Percentiles rank a stretch among this genome's conserved stretches.
Conservation (phyloP, 2,797 vertebrate species). For the Acrocephalus scirpaceus region DNA sequence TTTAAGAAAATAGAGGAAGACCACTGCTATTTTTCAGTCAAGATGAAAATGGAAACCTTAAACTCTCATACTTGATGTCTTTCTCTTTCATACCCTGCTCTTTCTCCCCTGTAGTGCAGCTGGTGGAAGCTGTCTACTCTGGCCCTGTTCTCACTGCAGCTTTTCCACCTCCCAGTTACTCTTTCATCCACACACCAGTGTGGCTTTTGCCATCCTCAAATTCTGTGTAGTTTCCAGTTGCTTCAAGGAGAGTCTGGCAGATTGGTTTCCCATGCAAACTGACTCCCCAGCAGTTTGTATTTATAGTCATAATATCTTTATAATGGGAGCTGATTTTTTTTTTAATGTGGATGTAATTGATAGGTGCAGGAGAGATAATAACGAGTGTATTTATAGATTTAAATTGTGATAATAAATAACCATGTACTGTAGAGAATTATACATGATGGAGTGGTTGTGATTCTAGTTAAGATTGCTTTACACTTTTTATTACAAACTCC, state of each 20-base stretch:
- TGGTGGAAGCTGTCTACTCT: neutral
- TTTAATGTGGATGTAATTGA: neutral
- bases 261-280: neutral
- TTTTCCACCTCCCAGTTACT: neutral
- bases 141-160: neutral
- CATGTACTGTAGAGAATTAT: neutral
- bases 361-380: neutral
- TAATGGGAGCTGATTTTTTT: neutral
- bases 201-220: neutral
- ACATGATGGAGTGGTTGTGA: neutral
- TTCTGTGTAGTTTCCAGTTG: neutral
- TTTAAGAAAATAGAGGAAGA: neutral
- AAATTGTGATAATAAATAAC: neutral
- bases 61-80: neutral
- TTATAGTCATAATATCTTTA: neutral
- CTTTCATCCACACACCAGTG: neutral
- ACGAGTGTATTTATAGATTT: neutral
- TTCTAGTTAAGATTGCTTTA: neutral
- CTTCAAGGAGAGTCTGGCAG: neutral
- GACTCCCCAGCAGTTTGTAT: neutral
- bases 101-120: neutral
- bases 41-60: neutral
- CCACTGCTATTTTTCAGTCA: neutral
- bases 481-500: neutral
- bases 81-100: neutral